phyloP scores from a whole-genome alignment of 2,113 vertebrate genomes.

The Colius striatus region DNA sequence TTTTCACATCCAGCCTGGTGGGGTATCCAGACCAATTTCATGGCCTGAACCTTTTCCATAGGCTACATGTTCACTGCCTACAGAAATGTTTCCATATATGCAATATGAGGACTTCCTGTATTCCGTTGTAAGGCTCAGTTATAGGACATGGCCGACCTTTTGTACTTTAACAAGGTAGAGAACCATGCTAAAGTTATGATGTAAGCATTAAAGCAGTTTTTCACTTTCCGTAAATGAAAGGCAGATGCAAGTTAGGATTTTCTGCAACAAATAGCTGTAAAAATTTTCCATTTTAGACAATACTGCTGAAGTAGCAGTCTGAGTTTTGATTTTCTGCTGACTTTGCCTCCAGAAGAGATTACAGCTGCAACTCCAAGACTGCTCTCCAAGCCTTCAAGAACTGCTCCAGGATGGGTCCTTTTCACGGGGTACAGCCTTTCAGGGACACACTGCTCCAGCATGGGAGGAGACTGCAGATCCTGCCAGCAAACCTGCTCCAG shows the following conservation, averaged over 20 bases:
- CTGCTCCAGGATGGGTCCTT: not conserved
- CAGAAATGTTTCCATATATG: not conserved
- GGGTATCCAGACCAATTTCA: not conserved
- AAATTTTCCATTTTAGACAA: not conserved
- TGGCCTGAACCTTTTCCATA: not conserved
- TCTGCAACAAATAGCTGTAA: not conserved
- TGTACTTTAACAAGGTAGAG: not conserved
- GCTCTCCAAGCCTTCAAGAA: not conserved
- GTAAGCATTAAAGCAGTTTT: not conserved
- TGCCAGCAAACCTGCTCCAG: not conserved
- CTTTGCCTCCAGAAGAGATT: not conserved
- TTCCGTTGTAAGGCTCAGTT: not conserved
- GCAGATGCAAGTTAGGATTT: not conserved
- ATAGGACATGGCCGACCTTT: not conserved
- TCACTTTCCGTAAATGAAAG: not conserved
- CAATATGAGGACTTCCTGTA: not conserved
- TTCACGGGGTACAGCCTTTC: not conserved
- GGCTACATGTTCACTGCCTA: not conserved
- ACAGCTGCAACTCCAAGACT: not conserved
- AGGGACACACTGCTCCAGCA: accelerated
- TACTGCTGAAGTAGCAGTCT: not conserved
- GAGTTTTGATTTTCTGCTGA: not conserved
- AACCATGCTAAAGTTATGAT: not conserved
- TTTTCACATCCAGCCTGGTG: not conserved
- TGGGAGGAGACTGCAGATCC: not conserved